Evolutionary conservation across 2,888 invertebrate species (phyloP).

Genomic region (Coenonympha glycerion): DNA sequence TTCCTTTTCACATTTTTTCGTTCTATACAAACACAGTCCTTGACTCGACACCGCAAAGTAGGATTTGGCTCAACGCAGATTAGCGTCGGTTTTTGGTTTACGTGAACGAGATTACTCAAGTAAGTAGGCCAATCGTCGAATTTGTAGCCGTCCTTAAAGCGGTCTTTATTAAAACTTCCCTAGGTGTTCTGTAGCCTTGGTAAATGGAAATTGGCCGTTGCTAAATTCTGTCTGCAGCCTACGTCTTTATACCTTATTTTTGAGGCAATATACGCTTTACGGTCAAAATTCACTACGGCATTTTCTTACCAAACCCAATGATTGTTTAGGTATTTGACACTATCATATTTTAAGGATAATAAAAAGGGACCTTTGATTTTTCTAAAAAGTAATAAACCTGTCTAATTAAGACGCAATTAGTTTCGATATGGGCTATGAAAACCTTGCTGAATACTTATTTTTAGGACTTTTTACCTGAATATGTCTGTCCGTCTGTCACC

Average conservation of each 20-base stretch:
- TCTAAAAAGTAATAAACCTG: too few species aligned
- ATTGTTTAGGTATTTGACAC: too few species aligned
- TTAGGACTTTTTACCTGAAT: too few species aligned
- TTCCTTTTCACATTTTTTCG: slow-evolving; percentile 13
- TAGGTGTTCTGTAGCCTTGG: slow-evolving; percentile 34
- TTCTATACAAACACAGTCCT: slow-evolving; percentile 6
- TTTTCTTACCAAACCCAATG: too few species aligned
- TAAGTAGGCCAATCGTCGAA: slow-evolving; percentile 38
- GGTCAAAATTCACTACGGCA: too few species aligned
- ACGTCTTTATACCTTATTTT: background rate
- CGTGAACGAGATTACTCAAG: slow-evolving; percentile 30
- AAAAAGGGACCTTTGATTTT: too few species aligned
- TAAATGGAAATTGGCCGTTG: slow-evolving; percentile 39
- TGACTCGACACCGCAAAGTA: slow-evolving; percentile 8
- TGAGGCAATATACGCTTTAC: too few species aligned
- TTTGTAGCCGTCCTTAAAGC: slow-evolving; percentile 38
- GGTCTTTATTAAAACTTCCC: slow-evolving; percentile 41
- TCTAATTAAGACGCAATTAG: too few species aligned
- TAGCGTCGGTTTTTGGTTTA: slow-evolving; percentile 29
- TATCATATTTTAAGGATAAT: too few species aligned
- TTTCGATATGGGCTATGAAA: too few species aligned
- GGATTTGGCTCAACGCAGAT: slow-evolving; percentile 11
- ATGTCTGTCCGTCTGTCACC: too few species aligned
- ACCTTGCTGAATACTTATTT: too few species aligned
- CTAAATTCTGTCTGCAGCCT: slow-evolving; percentile 3